phyloP scores from a whole-genome alignment of 2,113 vertebrate species.

The Nothobranchius kuhntae region DNA sequence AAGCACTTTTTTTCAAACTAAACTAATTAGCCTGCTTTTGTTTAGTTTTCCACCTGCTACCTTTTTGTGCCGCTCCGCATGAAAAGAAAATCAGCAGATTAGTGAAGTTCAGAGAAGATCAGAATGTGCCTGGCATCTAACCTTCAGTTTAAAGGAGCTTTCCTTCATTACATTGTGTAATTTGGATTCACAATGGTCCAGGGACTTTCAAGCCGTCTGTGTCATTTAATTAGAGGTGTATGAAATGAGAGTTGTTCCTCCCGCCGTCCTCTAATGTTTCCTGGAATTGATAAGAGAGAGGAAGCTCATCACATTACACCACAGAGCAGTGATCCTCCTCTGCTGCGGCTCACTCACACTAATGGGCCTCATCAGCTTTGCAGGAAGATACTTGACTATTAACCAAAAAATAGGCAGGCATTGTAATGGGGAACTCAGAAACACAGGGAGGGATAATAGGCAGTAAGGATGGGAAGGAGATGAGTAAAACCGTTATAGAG shows the following conservation, averaged over 20 bases:
- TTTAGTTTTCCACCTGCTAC: neutral
- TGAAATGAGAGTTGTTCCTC: slow-evolving; percentile 82
- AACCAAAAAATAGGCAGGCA: slow-evolving; percentile 66
- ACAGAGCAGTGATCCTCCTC: slow-evolving; percentile 80
- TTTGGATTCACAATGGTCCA: slow-evolving; percentile 73
- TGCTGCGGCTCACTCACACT: slow-evolving; percentile 82
- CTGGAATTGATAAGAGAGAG: slow-evolving; percentile 77
- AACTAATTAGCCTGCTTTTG: neutral
- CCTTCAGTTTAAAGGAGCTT: slow-evolving; percentile 45
- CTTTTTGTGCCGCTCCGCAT: neutral
- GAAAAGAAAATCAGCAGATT: slow-evolving; percentile 7
- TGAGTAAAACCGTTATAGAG: neutral
- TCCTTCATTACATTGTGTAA: slow-evolving; percentile 71
- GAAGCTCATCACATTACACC: slow-evolving; percentile 81
- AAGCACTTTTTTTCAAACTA: no score
- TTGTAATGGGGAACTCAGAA: slow-evolving; percentile 46
- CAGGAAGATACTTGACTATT: slow-evolving; percentile 87
- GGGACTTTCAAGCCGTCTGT: slow-evolving; percentile 79
- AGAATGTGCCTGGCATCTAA: slow-evolving; percentile 15
- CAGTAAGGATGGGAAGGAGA: neutral
- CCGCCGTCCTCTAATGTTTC: slow-evolving; percentile 78
- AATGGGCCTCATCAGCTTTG: slow-evolving; percentile 83
- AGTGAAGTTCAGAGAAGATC: slow-evolving; percentile 23
- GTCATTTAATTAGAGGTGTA: slow-evolving; percentile 88
- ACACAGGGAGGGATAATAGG: neutral